phyloP scores from a whole-genome alignment of 37 sponge, comb jelly and placozoan genomes.

The Dysidea cf. avara region DNA sequence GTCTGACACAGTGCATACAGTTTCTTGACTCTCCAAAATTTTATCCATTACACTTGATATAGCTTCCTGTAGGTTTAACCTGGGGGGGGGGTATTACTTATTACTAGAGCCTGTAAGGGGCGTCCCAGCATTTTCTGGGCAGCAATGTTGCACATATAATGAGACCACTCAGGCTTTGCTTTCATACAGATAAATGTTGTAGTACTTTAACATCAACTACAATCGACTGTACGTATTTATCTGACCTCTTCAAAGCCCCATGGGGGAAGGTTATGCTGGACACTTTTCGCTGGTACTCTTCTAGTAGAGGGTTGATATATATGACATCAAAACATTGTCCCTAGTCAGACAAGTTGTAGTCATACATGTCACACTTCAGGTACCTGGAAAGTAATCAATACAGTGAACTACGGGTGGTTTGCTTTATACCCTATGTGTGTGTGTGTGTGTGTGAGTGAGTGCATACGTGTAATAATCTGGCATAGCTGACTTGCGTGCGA shows the following conservation, averaged over 20 bases:
- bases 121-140: too few species aligned
- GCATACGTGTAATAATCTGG: too few species aligned
- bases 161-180: not conserved
- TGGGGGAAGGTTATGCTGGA: slow-evolving; percentile 71
- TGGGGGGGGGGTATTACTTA: too few species aligned
- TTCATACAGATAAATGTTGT: not conserved
- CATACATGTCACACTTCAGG: slow-evolving; percentile 64
- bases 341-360: slow-evolving; percentile 57
- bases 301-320: slow-evolving; percentile 86
- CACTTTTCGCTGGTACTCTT: slow-evolving; percentile 87
- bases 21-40: too few species aligned
- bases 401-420: not conserved
- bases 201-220: not conserved
- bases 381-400: not conserved
- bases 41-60: too few species aligned
- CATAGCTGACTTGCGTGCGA: too few species aligned
- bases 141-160: not conserved
- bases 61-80: too few species aligned
- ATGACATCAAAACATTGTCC: slow-evolving; percentile 93
- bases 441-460: too few species aligned
- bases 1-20: too few species aligned
- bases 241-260: slow-evolving; percentile 93
- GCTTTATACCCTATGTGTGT: not conserved
- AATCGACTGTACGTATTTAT: too few species aligned
- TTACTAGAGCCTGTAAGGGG: too few species aligned